phyloP scores from a whole-genome alignment of 2,888 invertebrate genomes.

The Drosophila nigricruria region DNA sequence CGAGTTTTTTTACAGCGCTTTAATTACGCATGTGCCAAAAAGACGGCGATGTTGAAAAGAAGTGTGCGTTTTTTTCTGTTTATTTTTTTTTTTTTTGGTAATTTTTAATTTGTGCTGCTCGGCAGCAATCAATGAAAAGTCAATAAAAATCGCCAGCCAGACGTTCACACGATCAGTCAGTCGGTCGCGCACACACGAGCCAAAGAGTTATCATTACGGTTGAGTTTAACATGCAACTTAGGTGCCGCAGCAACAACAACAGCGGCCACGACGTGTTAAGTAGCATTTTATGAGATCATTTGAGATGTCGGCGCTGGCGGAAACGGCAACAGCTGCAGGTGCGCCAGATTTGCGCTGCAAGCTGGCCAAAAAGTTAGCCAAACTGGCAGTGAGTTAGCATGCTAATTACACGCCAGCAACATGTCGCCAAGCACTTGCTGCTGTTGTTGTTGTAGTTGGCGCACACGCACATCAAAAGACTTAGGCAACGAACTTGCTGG shows the following conservation, averaged over 20 bases:
- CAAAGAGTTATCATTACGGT: constrained; percentile 66
- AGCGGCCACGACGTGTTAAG: constrained; percentile 58
- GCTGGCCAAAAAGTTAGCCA: constrained; percentile 21
- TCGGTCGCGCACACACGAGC: constrained; percentile 51
- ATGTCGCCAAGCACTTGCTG: constrained; percentile 56
- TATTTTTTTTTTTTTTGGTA: constrained; percentile 30
- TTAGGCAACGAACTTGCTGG: constrained; percentile 35
- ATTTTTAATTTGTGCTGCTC: constrained; percentile 39
- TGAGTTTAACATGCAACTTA: constrained; percentile 36
- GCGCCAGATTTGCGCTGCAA: constrained; percentile 46
- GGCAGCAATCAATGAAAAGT: constrained; percentile 74
- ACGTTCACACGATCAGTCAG: constrained; percentile 42
- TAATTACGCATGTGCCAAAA: constrained; percentile 65
- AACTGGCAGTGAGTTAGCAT: constrained; percentile 48
- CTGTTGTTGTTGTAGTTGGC: constrained; percentile 11
- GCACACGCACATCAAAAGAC: constrained; percentile 45
- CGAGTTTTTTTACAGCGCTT: constrained; percentile 60
- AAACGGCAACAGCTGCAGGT: constrained; percentile 54
- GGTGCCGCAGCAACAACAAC: constrained; percentile 20
- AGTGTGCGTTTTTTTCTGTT: constrained; percentile 11
- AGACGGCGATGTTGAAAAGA: constrained; percentile 63
- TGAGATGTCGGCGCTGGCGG: constrained; percentile 51
- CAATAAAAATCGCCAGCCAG: constrained; percentile 63
- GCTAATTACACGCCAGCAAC: constrained; percentile 73
- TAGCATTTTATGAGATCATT: constrained; percentile 75